Conservation (phyloP, 2,888 invertebrate species). For the Sinotaia quadrata region DNA sequence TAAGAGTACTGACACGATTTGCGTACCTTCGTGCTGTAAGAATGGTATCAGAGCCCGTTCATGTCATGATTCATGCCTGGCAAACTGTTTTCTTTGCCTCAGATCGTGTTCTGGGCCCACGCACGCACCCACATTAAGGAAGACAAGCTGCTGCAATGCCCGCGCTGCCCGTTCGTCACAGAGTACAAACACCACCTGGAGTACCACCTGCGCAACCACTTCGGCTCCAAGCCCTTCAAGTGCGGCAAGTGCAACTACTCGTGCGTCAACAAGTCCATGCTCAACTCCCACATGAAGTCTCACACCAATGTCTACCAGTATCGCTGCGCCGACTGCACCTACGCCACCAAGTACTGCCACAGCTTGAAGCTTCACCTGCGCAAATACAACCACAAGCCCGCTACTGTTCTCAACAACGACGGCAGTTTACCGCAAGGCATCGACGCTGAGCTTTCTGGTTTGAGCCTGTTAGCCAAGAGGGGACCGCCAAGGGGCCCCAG, state of each 20-base stretch:
- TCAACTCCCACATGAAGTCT: conserved; percentile 97
- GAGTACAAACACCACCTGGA: conserved; percentile 99
- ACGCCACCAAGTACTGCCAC: conserved; percentile 98
- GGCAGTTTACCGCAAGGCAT: conserved; percentile 68
- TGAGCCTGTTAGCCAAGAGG: conserved; percentile 65
- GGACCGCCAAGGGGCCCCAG: conserved; percentile 70
- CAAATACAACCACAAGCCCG: conserved; percentile 92
- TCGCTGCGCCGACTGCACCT: conserved; percentile 92
- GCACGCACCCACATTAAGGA: conserved; percentile 89
- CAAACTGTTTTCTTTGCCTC: conserved; percentile 33
- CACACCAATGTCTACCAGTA: conserved; percentile 91
- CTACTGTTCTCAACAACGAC: conserved; percentile 79
- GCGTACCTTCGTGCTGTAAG: no score
- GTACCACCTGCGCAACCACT: conserved; percentile 93
- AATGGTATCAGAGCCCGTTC: no score
- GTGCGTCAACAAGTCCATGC: conserved; percentile 83
- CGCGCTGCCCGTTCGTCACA: conserved; percentile 96
- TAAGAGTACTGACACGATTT: no score
- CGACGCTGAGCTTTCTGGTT: conserved; percentile 65
- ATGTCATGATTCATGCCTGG: no score
- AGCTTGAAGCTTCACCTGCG: conserved; percentile 94
- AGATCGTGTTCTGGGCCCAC: conserved; percentile 93
- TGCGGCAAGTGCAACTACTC: conserved; percentile 84
- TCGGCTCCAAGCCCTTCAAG: conserved; percentile 94
- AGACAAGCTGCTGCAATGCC: conserved; percentile 91